Conservation (phyloP, 37 sponge, comb jelly and placozoan species). For the Mnemiopsis leidyi region DNA sequence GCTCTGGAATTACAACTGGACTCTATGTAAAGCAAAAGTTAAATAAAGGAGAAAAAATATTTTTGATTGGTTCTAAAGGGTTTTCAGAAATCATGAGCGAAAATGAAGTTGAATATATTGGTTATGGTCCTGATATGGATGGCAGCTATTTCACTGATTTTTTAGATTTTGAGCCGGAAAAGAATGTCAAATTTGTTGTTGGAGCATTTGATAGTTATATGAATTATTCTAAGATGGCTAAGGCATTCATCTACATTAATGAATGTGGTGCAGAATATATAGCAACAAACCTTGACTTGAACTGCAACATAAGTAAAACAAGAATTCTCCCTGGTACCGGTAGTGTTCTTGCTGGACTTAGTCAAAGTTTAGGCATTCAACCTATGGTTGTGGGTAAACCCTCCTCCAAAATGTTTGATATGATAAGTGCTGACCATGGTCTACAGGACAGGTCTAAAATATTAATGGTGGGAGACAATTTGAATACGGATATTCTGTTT, state of each 20-base stretch:
- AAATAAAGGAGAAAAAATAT: slow-evolving; percentile 56
- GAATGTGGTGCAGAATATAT: slow-evolving; percentile 49
- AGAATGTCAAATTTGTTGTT: slow-evolving; percentile 58
- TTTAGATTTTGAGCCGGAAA: slow-evolving; percentile 13
- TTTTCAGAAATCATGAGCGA: not conserved
- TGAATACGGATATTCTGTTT: slow-evolving; percentile 66
- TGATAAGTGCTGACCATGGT: slow-evolving; percentile 23
- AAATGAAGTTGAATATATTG: not conserved
- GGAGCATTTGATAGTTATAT: slow-evolving; percentile 57
- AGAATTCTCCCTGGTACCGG: slow-evolving; percentile 47
- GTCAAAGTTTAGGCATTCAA: not conserved
- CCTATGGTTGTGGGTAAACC: slow-evolving; percentile 68
- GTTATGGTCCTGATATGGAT: slow-evolving; percentile 52
- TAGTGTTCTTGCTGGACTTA: slow-evolving; percentile 31
- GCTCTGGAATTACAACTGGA: slow-evolving; percentile 51
- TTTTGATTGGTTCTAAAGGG: slow-evolving; percentile 64
- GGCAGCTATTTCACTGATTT: not conserved
- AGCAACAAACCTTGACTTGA: slow-evolving; percentile 13
- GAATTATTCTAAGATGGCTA: slow-evolving; percentile 59
- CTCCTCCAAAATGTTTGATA: slow-evolving; percentile 7
- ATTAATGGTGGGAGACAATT: slow-evolving; percentile 67
- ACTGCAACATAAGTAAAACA: not conserved
- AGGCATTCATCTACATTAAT: slow-evolving; percentile 65
- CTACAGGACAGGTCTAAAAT: slow-evolving; percentile 13
- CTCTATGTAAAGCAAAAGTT: slow-evolving; percentile 12